Percentiles rank a stretch among this genome's conserved stretches.
Evolutionary conservation across 2,888 invertebrate species (phyloP).

Genomic region (Amaurobius ferox): DNA sequence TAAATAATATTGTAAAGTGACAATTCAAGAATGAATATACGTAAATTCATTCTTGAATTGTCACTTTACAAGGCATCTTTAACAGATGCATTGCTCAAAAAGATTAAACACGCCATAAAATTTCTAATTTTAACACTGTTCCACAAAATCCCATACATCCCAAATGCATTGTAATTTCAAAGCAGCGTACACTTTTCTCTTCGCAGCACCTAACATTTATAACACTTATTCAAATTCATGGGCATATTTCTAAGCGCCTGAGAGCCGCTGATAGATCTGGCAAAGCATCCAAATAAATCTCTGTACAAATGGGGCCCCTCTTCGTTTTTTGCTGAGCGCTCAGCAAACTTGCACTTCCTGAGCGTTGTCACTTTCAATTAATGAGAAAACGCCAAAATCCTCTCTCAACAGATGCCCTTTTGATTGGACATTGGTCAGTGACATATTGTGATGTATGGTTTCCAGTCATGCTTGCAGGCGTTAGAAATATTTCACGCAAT

Average conservation of each 20-base stretch:
- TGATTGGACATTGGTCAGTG: constrained; percentile 36
- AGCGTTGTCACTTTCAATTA: constrained; percentile 51
- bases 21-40: too few species aligned
- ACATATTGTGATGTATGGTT: constrained; percentile 60
- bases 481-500: constrained; percentile 56
- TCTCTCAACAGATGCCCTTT: constrained; percentile 50
- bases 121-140: too few species aligned
- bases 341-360: constrained; percentile 7
- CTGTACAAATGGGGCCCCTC: constrained; percentile 42
- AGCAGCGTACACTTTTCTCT: too few species aligned
- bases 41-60: too few species aligned
- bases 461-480: constrained; percentile 19
- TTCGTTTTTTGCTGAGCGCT: constrained; percentile 10
- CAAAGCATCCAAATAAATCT: constrained; percentile 49
- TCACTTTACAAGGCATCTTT: too few species aligned
- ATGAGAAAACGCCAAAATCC: constrained; percentile 34
- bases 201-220: too few species aligned
- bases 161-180: too few species aligned
- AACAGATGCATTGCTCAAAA: too few species aligned
- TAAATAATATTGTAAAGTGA: too few species aligned
- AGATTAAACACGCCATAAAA: too few species aligned
- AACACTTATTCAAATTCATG: constrained; percentile 12
- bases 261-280: constrained; percentile 13
- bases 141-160: too few species aligned
- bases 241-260: constrained; percentile 1